Conservation (phyloP, 2,113 vertebrate species). For the Arenaria interpres region DNA sequence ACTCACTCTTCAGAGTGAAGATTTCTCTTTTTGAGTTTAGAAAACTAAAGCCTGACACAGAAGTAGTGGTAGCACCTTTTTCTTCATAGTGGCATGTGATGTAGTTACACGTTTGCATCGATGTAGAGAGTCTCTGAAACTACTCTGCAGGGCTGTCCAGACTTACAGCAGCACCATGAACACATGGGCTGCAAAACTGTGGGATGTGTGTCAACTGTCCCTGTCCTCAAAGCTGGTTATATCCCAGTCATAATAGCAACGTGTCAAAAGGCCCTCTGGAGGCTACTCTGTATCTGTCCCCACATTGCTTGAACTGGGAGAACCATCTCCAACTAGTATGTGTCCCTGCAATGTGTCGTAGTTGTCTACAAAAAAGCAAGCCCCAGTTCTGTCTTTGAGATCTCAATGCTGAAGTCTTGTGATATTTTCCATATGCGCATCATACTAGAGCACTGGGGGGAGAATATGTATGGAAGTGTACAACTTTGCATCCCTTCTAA, state of each 20-base stretch:
- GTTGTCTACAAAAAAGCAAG: neutral
- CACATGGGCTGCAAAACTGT: neutral
- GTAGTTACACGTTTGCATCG: neutral
- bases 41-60: neutral
- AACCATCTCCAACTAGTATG: neutral
- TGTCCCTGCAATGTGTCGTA: rapidly evolving
- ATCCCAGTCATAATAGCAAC: neutral
- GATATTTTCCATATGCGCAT: neutral
- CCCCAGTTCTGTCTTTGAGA: neutral
- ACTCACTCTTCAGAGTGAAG: neutral
- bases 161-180: neutral
- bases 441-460: rapidly evolving
- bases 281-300: neutral
- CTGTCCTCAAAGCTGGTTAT: neutral
- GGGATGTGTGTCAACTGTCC: neutral
- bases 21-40: neutral
- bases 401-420: neutral
- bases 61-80: neutral
- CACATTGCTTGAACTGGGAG: neutral
- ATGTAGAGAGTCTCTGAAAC: neutral
- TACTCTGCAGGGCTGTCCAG: neutral
- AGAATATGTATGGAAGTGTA: neutral
- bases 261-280: neutral
- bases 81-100: neutral
- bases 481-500: neutral